Base-by-base conservation (phyloP, 1,140 invertebrate genomes). In the Andrena cerasifolii region DNA sequence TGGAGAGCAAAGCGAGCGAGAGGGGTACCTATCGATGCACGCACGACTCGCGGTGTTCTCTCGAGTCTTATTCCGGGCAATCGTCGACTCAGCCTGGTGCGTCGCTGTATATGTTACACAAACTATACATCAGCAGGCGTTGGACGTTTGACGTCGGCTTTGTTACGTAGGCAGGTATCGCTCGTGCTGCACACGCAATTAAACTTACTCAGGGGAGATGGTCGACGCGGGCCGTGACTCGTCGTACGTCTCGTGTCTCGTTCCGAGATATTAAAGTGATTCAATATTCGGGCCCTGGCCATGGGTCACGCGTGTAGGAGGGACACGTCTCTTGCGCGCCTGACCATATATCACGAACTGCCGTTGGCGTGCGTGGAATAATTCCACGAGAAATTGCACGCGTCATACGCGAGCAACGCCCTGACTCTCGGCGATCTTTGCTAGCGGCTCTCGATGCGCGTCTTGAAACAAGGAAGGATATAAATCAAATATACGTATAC, bases 221-320 rank as follows among this genome's bases (percentile, higher is more conserved):
- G 80, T 83, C 36, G 79, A 67, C 31, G 26, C 47, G n/a, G 21
- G 28, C 68, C 40, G 24, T 21, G 67, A 18, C 47, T 21, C 56
- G 54, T 61, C 62, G 80, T 66, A 63, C 62, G 26, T 61, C 78
- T 63, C 71, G 59, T 79, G 76, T 83, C 78, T 79, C 80, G 78
- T 77, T 83, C 78, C 59, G 54, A 86, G 83, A 82, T 84, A 87
- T 88, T 87, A 86, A 87, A 87, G 77, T 84, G 82, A 86, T 88
- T 86, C 86, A 86, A 88, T 88, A 88, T 87, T 88, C 84, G 86
- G 36, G 82, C 63, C 49, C 28, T 40, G 82, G 84, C 84, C 81
- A 79, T 33, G 56, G 84, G 84, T 88, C 79, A 77, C 43, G 53
- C 82, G 86, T 83, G 84, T 88, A 86, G 86, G 86, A 70, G 86